Evolutionary conservation across 2,113 vertebrate species (phyloP).

Genomic region (Zootoca vivipara): DNA sequence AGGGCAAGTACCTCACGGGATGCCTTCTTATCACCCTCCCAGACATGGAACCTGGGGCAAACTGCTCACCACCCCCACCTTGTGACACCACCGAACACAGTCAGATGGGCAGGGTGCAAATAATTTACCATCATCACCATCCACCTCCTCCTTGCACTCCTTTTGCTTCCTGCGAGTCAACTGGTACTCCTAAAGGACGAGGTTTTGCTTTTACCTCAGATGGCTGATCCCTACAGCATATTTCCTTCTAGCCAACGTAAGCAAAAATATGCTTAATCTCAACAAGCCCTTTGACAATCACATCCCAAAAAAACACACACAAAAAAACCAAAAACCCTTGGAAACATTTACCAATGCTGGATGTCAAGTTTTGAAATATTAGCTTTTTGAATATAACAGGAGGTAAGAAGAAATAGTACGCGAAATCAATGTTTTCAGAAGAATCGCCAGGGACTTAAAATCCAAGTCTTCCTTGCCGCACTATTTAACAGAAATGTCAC

Average conservation of each 20-base stretch:
- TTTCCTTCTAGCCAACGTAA: neutral
- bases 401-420: neutral
- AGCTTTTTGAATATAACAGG: neutral
- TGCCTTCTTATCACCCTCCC: too few relatives aligned
- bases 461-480: neutral
- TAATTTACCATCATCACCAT: too few relatives aligned
- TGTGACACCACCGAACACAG: too few relatives aligned
- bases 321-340: neutral
- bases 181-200: neutral
- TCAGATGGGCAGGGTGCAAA: too few relatives aligned
- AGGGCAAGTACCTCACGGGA: too few relatives aligned
- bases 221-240: neutral
- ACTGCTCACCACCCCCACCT: too few relatives aligned
- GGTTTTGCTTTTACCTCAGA: neutral
- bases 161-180: neutral
- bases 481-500: slow-evolving; percentile 22
- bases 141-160: neutral
- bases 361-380: neutral
- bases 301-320: too few relatives aligned
- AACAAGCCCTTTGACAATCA: neutral
- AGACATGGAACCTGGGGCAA: too few relatives aligned
- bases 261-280: neutral
- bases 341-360: neutral
- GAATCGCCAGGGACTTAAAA: neutral
- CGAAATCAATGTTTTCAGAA: neutral